Base-by-base conservation (phyloP, 1,140 invertebrate genomes). In the Neocloeon triangulifer region DNA sequence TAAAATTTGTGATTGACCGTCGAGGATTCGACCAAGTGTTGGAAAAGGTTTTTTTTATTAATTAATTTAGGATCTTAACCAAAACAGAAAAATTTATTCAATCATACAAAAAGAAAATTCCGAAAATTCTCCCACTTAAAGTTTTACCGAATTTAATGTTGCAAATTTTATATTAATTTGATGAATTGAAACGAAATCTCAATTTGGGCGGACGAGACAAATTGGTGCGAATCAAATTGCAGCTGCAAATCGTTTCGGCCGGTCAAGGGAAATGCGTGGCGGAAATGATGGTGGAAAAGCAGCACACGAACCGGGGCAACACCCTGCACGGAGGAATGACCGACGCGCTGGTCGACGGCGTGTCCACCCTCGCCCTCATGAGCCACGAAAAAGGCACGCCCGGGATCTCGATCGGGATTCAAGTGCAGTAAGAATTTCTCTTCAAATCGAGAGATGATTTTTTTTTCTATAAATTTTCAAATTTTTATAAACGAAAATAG, bases 301-400 rank as follows among this genome's bases (percentile, higher is more conserved):
- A 85, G 35, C 75, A 88, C 50, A 46, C 71, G 1, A 94, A 94
- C 51, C 41, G 55, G 14, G 55, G 52, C 27, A 79, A 79, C 1
- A 67, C 65, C 1, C 50, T 91, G 4, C 82, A 92, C 55, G 84
- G 84, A 23, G 85, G 82, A 9, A 68, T 79, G 38, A 79, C 73
- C 8, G 69, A 73, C 8, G 75, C 76, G 2, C 43, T 91, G 10
- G 66, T 91, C 7, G 86, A 94, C 53, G 59, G 63, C 34, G 50
- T 89, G 9, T 86, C 85, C 4, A 79, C 79, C 0, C 68, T 73
- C 47, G 81, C 78, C 2, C 43, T 89, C 4, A 64, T 75, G 43
- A 70, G 73, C 0, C 53, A 65, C 36, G 62, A 66, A 14, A 56
- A 51, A 26, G 51, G 62, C 36, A 46, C 51, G 19, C 55, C 69